These are phyloP conservation scores for Limnephilus rhombicus DNA, from an alignment of 2,888 invertebrate species.

Conservation along the genomic window DNA sequence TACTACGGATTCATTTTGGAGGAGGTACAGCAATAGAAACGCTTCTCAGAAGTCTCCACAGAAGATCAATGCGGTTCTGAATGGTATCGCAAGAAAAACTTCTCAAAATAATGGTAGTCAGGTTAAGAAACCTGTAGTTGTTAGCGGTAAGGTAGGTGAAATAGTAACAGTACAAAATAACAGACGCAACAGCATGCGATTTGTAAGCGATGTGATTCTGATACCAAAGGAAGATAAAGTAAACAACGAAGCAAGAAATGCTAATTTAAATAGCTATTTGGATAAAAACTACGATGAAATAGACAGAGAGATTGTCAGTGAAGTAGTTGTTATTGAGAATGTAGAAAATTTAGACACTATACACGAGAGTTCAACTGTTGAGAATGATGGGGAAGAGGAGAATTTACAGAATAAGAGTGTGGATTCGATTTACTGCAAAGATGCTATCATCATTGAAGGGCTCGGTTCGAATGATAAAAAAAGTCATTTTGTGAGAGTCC, in stretches of 20 bases:
- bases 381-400: constrained; percentile 31
- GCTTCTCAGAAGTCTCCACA: constrained; percentile 65
- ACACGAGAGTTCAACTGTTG: background rate
- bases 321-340: constrained; percentile 2
- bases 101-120: constrained; percentile 45
- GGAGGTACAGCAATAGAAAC: constrained; percentile 80
- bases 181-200: constrained; percentile 75
- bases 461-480: constrained; percentile 59
- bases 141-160: constrained; percentile 70
- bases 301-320: background rate
- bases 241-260: constrained; percentile 47
- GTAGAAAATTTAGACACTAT: constrained; percentile 21
- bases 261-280: constrained; percentile 58
- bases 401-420: constrained; percentile 24
- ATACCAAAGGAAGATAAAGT: constrained; percentile 60
- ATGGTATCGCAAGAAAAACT: constrained; percentile 54
- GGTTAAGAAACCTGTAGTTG: constrained; percentile 36
- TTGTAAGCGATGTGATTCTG: constrained; percentile 63
- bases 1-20: constrained; percentile 81
- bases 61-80: constrained; percentile 48
- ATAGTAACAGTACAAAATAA: constrained; percentile 75
- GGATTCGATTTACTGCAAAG: constrained; percentile 48
- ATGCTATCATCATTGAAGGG: constrained; percentile 63
- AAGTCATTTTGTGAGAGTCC: constrained; percentile 61
- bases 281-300: constrained; percentile 55